Base-by-base conservation (phyloP, 2,797 vertebrate genomes). In the Oophaga sylvatica region DNA sequence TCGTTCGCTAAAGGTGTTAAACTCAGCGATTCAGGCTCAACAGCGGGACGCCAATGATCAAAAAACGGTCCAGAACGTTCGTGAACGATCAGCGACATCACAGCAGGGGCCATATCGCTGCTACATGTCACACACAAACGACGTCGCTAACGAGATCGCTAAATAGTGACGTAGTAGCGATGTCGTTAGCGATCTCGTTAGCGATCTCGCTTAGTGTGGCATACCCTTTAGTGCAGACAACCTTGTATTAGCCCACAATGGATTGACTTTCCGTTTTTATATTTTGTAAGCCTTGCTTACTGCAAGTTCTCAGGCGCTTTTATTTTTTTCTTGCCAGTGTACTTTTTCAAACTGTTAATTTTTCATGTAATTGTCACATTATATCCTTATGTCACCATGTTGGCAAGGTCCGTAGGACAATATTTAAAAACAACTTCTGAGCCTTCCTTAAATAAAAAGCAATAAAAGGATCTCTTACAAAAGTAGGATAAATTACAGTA, bases 401-500 rank as follows among this genome's bases (percentile, higher is more conserved):
- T 81, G 87, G 68, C 77, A 75, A 67, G 16, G n/a, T 71, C 20
- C 17, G 12, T 22, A 20, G 57, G 75, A 1, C 41, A 81, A 81
- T 77, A 76, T 85, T 75, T 53, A 85, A 85, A 81, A 80, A 80
- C 59, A 75, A 82, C 41, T 65, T 57, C 59, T 62, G 45, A 67
- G 35, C 68, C 83, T 81, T 85, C 57, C 83, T 88, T 80, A 71
- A 56, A 88, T 84, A 67, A 26, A 16, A 70, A 77, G 60, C 63
- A 81, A 76, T 81, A 45, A 81, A 76, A 81, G 78, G 78, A 85
- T 88, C 83, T 77, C 16, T 81, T 82, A 82, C 83, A 89, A 82
- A 89, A 85, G 84, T 53, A 70, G 71, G 71, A 78, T 89, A 71
- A 35, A 79, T 89, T 78, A 78, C 88, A 82, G 84, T 83, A 86